A percentile compares a stretch with the other conserved stretches of the same genome.
These are phyloP conservation scores for Synergus japonicus DNA, from an alignment of 2,888 invertebrate species.

Conservation along the genomic window DNA sequence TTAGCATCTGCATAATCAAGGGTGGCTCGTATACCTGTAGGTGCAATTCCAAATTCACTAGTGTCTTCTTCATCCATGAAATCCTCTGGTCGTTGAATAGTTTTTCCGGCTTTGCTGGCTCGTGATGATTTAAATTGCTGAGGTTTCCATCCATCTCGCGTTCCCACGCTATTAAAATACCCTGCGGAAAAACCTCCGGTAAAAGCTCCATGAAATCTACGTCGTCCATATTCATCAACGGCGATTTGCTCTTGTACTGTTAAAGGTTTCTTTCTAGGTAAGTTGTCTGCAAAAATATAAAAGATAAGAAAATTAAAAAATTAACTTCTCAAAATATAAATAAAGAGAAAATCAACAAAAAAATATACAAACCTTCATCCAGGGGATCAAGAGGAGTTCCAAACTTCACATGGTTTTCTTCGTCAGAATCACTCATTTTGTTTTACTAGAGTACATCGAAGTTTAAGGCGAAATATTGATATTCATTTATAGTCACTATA, in stretches of 20 bases:
- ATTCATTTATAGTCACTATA: neutral
- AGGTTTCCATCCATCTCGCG: constrained; percentile 96
- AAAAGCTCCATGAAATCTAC: constrained; percentile 98
- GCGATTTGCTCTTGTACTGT: constrained; percentile 92
- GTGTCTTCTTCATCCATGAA: constrained; percentile 99
- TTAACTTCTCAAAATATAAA: neutral
- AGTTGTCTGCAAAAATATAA: constrained; percentile 81
- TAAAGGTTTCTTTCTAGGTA: constrained; percentile 89
- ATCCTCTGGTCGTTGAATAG: constrained; percentile 88
- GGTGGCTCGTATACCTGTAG: constrained; percentile 89
- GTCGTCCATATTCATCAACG: constrained; percentile 91
- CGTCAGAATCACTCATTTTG: constrained; percentile 78
- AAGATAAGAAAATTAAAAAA: neutral
- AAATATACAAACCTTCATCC: constrained; percentile 85
- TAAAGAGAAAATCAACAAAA: neutral
- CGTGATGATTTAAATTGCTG: constrained; percentile 94
- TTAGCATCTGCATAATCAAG: constrained; percentile 83
- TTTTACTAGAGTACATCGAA: neutral
- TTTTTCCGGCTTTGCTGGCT: constrained; percentile 81
- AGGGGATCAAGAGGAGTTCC: constrained; percentile 90
- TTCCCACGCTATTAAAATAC: constrained; percentile 97
- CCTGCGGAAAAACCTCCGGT: constrained; percentile 99
- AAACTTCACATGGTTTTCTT: constrained; percentile 84
- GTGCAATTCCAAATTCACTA: constrained; percentile 96
- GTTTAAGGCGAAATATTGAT: neutral